Evolutionary conservation across 2,888 invertebrate species (phyloP).

Genomic region (Dolichopus griseipennis): DNA sequence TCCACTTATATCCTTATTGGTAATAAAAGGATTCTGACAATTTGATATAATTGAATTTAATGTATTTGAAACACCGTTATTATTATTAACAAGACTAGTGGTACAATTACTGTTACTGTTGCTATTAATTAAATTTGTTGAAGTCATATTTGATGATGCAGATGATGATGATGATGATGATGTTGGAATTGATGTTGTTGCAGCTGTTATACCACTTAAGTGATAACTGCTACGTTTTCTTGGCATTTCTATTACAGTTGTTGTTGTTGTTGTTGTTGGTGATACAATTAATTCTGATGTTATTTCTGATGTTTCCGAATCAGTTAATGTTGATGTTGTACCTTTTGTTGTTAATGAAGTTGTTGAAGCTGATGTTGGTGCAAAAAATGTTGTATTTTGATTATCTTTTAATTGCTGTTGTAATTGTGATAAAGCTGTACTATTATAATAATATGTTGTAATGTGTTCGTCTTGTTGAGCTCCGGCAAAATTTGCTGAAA

Average conservation of each 20-base stretch:
- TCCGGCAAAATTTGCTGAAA: conserved; percentile 21
- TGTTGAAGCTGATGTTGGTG: background rate
- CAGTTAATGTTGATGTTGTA: conserved; percentile 7
- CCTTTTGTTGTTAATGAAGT: background rate
- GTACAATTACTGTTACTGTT: background rate
- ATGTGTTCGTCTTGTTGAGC: conserved; percentile 7
- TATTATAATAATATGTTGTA: conserved; percentile 3
- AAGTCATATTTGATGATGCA: conserved; percentile 18
- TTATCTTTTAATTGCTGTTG: conserved; percentile 7
- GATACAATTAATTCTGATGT: conserved; percentile 25
- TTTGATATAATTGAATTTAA: background rate
- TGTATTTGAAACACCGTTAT: conserved; percentile 10
- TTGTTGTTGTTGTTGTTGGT: conserved; percentile 21
- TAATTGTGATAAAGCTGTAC: conserved; percentile 3
- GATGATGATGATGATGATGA: conserved; percentile 22
- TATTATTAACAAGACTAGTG: conserved; percentile 9
- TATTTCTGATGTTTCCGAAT: conserved; percentile 24
- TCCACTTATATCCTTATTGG: conserved; percentile 24
- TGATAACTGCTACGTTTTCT: conserved; percentile 29
- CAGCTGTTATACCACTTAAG: conserved; percentile 18
- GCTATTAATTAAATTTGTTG: conserved; percentile 8
- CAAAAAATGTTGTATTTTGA: background rate
- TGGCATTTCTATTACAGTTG: conserved; percentile 34
- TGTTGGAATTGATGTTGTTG: conserved; percentile 24
- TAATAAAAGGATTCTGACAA: conserved; percentile 38